phyloP scores from a whole-genome alignment of 2,113 vertebrate species.

The Carassius auratus region DNA sequence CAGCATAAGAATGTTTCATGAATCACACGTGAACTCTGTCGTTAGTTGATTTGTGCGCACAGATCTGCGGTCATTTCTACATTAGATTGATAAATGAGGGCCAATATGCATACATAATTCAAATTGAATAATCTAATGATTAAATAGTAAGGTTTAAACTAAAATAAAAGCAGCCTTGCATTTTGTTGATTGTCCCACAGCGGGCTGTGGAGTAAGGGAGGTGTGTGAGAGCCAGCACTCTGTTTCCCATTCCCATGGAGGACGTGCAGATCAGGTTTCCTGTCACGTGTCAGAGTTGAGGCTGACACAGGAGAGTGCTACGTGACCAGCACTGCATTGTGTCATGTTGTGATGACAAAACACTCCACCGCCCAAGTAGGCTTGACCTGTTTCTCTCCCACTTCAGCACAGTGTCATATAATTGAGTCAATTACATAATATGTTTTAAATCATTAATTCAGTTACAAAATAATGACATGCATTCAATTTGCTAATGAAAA shows the following conservation, averaged over 20 bases:
- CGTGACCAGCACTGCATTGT: slow-evolving; percentile 26
- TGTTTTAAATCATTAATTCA: background rate
- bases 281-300: slow-evolving; percentile 46
- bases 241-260: background rate
- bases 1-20: too few relatives aligned
- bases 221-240: background rate
- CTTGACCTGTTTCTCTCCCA: background rate
- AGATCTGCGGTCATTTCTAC: too few relatives aligned
- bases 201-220: background rate
- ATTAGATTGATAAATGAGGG: too few relatives aligned
- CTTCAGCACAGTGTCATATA: background rate
- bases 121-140: background rate
- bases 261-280: slow-evolving; percentile 41
- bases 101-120: background rate
- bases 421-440: background rate
- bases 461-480: background rate
- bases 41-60: too few relatives aligned
- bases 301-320: slow-evolving; percentile 8
- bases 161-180: background rate
- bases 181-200: background rate
- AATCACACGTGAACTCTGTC: too few relatives aligned
- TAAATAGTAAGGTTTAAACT: background rate
- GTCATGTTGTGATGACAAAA: slow-evolving; percentile 18
- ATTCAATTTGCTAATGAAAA: background rate
- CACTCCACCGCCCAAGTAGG: background rate